Conservation (phyloP, 2,797 vertebrate genomes). For the Mormyrus proboscirostris region DNA sequence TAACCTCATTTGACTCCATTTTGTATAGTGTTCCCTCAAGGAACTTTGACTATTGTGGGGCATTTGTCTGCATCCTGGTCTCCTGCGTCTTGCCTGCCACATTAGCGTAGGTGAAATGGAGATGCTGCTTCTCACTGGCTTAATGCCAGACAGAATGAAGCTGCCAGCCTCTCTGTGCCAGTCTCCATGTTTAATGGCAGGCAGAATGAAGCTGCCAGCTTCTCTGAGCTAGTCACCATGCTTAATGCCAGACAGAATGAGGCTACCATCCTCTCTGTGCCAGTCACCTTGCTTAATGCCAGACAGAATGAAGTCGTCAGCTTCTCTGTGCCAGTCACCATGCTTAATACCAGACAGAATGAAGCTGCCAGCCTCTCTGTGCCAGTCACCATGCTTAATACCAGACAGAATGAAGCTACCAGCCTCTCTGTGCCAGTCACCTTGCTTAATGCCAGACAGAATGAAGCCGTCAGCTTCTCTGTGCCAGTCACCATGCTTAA, state of each 20-base stretch:
- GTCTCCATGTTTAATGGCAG: not conserved
- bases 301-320: not conserved
- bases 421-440: not conserved
- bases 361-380: not conserved
- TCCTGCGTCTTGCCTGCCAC: not conserved
- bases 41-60: not conserved
- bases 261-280: not conserved
- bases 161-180: not conserved
- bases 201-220: not conserved
- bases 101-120: not conserved
- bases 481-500: too few relatives aligned
- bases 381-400: not conserved
- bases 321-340: not conserved
- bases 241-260: not conserved
- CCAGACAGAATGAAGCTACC: not conserved
- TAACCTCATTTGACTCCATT: not conserved
- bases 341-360: not conserved
- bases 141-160: not conserved
- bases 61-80: not conserved
- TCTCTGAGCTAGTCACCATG: not conserved
- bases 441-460: not conserved
- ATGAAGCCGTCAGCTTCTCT: too few relatives aligned
- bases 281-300: not conserved
- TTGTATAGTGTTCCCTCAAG: not conserved
- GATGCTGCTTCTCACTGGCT: not conserved